Conservation (phyloP, 2,888 invertebrate genomes). For the Drosophila fulvimacula region DNA sequence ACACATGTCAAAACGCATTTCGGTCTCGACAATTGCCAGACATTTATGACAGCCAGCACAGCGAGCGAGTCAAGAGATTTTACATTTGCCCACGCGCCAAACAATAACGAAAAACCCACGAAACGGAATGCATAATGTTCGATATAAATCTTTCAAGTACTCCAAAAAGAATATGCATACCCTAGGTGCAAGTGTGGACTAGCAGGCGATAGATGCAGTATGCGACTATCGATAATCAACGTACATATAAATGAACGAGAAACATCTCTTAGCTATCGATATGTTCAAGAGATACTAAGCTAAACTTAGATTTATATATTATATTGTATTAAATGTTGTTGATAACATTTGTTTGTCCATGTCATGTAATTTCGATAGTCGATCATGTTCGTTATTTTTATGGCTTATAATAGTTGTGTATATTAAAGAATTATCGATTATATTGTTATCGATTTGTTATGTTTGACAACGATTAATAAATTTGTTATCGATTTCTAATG, state of each 20-base stretch:
- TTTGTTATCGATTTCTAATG: background rate
- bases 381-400: background rate
- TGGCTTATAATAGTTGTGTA: too few relatives aligned
- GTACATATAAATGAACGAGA: background rate
- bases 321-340: background rate
- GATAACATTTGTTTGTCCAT: background rate
- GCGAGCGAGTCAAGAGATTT: conserved; percentile 7
- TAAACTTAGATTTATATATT: background rate
- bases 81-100: conserved; percentile 53
- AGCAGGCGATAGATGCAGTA: background rate
- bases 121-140: conserved; percentile 48
- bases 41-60: conserved; percentile 55
- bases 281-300: background rate
- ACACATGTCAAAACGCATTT: conserved; percentile 49
- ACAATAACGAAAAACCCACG: conserved; percentile 46
- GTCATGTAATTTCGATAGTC: background rate
- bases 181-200: conserved; percentile 3
- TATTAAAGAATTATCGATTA: background rate
- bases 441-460: background rate
- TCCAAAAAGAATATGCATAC: conserved; percentile 39
- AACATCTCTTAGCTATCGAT: background rate
- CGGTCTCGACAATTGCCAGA: conserved; percentile 50
- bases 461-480: background rate
- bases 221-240: conserved; percentile 1
- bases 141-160: conserved; percentile 35